phyloP scores from a whole-genome alignment of 1,140 invertebrate species.

The Penaeus vannamei region DNA sequence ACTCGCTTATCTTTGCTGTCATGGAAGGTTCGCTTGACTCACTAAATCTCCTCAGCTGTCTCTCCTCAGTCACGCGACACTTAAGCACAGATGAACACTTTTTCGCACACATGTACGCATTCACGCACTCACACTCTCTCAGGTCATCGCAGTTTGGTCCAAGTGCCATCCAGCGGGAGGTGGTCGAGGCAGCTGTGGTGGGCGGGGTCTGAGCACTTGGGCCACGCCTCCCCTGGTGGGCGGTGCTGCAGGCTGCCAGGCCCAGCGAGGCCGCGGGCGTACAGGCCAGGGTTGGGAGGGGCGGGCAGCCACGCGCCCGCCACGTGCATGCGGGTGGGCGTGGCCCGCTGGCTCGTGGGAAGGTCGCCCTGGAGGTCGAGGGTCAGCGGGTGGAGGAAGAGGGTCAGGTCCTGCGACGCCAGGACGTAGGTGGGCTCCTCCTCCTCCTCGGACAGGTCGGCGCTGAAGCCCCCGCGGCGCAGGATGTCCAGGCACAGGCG shows the following conservation, averaged over 20 bases:
- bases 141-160: constrained; percentile 7
- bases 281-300: constrained; percentile 70
- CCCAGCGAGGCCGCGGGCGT: constrained; percentile 70
- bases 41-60: no score
- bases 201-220: constrained; percentile 60
- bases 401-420: neutral
- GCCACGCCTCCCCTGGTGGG: constrained; percentile 44
- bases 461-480: constrained; percentile 52
- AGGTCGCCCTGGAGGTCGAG: constrained; percentile 54
- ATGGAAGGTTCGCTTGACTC: no score
- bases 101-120: no score
- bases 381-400: constrained; percentile 10
- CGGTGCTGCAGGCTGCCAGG: constrained; percentile 69
- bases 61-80: no score
- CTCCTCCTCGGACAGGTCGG: constrained; percentile 44
- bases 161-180: constrained; percentile 69
- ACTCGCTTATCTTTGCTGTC: no score
- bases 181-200: constrained; percentile 70
- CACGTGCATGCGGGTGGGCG: constrained; percentile 69
- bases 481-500: constrained; percentile 22
- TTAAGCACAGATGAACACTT: no score
- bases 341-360: constrained; percentile 34
- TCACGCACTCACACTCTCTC: no score
- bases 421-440: neutral
- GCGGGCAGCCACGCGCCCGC: constrained; percentile 69